phyloP scores from a whole-genome alignment of 2,797 vertebrate species.

The Platalea minor region DNA sequence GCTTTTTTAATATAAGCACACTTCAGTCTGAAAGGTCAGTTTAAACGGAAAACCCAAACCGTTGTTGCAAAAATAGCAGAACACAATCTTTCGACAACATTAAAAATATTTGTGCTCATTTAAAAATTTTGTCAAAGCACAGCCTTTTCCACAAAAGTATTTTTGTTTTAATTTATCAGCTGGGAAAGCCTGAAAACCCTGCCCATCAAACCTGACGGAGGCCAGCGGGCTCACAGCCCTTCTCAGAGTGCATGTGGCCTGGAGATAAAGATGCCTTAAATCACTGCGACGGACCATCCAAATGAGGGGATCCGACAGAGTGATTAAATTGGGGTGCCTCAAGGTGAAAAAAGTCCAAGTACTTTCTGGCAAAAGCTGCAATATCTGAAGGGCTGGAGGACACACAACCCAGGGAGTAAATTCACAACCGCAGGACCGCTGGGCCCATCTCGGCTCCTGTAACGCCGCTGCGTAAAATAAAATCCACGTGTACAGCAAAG shows the following conservation, averaged over 20 bases:
- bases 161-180: background rate
- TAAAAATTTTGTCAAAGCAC: background rate
- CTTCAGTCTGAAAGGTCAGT: background rate
- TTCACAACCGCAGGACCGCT: background rate
- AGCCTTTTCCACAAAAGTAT: background rate
- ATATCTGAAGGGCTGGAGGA: background rate
- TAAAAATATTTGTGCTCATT: background rate
- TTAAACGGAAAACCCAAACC: background rate
- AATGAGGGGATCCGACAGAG: background rate
- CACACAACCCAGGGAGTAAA: background rate
- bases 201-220: background rate
- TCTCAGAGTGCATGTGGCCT: background rate
- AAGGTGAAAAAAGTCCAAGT: background rate
- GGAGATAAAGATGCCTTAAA: background rate
- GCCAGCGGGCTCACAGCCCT: background rate
- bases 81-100: background rate
- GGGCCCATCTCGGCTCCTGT: background rate
- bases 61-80: background rate
- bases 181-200: background rate
- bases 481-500: background rate
- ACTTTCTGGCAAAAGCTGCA: background rate
- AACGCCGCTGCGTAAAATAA: background rate
- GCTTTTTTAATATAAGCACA: background rate
- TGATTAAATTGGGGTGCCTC: background rate
- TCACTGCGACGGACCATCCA: background rate